Base-by-base conservation (phyloP, 1,140 invertebrate species). In the Arion vulgaris region DNA sequence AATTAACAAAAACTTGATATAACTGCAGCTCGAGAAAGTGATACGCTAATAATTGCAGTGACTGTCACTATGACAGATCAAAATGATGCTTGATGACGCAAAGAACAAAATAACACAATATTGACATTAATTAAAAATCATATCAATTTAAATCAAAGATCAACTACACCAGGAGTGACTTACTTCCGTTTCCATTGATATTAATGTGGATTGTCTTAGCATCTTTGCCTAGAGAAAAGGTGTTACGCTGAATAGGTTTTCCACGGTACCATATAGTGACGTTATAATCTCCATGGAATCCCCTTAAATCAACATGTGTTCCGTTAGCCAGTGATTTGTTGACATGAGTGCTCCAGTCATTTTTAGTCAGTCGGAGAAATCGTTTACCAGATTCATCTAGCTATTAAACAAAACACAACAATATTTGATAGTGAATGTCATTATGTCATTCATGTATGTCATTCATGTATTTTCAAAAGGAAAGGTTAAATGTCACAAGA, bases 221-320 rank as follows among this genome's bases (percentile, higher is more conserved):
- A 1, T 19, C 34, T 80, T 72, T 81, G 0, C 80, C 78, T 41
- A 80, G 49, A 66, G 69, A 74, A 53, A 87, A 87, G 34, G 72
- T 62, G 15, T 72, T 32, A 13, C 38, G 32, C 68, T 84, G 62
- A 17, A 87, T 83, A 53, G 85, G 83, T 62, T 82, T 69, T 26
- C 85, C 85, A 36, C 68, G 51, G n/a, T 86, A 80, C 72, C 62
- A 73, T 9, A 87, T 69, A 57, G 83, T 85, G 23, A 87, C 82
- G 34, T 87, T 82, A 79, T 87, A 87, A 71, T 87, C 86, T 13
- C 86, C 86, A 39, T 85, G 83, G 82, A 86, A 86, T 75, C 83
- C 86, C 23, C 85, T 53, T 17, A 85, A 1, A 45, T 53, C 49
- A 49, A 86, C 68, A 0, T 26, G 74, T n/a, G 51, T 49, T 36